Evolutionary conservation across 2,888 invertebrate species (phyloP).

Genomic region (Drosophila mercatorum): DNA sequence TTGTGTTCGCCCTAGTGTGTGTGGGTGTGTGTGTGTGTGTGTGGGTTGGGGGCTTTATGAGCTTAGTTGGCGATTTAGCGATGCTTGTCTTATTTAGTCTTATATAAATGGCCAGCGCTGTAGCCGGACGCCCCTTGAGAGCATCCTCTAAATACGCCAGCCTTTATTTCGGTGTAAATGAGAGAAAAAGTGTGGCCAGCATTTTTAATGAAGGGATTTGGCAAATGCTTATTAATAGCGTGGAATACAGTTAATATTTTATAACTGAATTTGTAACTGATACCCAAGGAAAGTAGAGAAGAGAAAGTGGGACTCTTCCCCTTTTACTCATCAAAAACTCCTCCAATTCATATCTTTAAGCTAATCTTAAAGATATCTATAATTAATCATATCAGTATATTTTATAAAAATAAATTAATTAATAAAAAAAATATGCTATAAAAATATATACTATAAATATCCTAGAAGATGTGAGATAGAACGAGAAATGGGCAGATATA

Average conservation of each 20-base stretch:
- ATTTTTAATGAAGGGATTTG: slow-evolving; percentile 16
- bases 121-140: slow-evolving; percentile 10
- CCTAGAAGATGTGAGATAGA: too few relatives aligned
- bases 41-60: slow-evolving; percentile 62
- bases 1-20: slow-evolving; percentile 50
- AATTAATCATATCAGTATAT: too few relatives aligned
- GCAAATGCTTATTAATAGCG: slow-evolving; percentile 37
- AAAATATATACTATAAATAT: too few relatives aligned
- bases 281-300: neutral
- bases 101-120: slow-evolving; percentile 72
- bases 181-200: slow-evolving; percentile 13
- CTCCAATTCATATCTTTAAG: too few relatives aligned
- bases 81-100: slow-evolving; percentile 78
- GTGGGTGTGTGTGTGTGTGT: neutral
- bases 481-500: too few relatives aligned
- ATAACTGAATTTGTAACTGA: neutral
- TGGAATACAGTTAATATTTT: neutral
- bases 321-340: too few relatives aligned
- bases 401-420: too few relatives aligned
- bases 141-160: slow-evolving; percentile 13
- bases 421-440: too few relatives aligned
- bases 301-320: too few relatives aligned
- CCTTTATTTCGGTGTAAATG: slow-evolving; percentile 36
- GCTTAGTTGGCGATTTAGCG: slow-evolving; percentile 80
- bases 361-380: too few relatives aligned